A percentile compares a stretch with the other conserved stretches of the same genome.
These are phyloP conservation scores for Ptychochromis oligacanthus DNA, from an alignment of 2,113 vertebrate genomes.

Conservation along the genomic window DNA sequence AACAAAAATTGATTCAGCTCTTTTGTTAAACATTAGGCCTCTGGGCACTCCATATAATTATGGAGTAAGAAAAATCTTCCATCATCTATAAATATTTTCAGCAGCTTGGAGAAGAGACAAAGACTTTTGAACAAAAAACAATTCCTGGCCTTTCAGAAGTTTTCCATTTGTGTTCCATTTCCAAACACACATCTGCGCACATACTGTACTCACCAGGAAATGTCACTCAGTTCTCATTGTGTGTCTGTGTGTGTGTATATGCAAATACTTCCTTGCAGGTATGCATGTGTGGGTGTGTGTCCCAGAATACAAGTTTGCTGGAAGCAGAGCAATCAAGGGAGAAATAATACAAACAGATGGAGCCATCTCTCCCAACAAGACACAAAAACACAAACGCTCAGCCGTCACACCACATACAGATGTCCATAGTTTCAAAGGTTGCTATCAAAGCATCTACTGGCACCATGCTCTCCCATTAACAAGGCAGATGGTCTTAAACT, in stretches of 20 bases:
- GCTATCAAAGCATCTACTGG: conserved; percentile 63
- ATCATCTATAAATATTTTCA: conserved; percentile 24
- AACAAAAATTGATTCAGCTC: neutral
- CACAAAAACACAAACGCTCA: conserved; percentile 15
- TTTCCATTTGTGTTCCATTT: conserved; percentile 21
- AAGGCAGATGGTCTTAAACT: conserved; percentile 67
- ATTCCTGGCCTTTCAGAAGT: conserved; percentile 30
- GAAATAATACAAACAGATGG: conserved; percentile 73
- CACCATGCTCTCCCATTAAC: conserved; percentile 46
- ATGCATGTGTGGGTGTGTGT: conserved; percentile 45
- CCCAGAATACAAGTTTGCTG: conserved; percentile 59
- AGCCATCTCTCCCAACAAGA: conserved; percentile 37
- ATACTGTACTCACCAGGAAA: conserved; percentile 33
- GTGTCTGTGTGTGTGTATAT: neutral
- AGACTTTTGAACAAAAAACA: conserved; percentile 38
- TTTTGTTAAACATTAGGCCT: conserved; percentile 15
- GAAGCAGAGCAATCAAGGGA: conserved; percentile 55
- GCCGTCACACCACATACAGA: conserved; percentile 49
- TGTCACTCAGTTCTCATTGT: conserved; percentile 44
- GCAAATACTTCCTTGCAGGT: conserved; percentile 45
- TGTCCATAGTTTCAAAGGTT: conserved; percentile 65
- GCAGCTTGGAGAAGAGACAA: conserved; percentile 12
- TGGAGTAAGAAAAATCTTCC: conserved; percentile 19
- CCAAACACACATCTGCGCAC: conserved; percentile 46
- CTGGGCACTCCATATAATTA: neutral